phyloP scores from a whole-genome alignment of 2,888 invertebrate genomes.

The Graphium colonna region DNA sequence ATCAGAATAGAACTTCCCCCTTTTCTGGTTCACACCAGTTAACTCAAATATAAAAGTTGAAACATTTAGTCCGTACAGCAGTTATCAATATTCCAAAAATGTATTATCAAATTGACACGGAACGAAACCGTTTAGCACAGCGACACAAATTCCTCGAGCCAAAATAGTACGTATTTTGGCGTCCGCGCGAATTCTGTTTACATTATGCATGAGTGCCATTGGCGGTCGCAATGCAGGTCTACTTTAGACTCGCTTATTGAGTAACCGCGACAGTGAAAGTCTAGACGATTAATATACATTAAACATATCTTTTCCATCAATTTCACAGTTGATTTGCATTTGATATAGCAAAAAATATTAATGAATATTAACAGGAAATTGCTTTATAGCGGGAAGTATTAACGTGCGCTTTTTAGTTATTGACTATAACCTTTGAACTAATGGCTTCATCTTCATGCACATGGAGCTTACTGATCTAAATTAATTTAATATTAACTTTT shows the following conservation, averaged over 20 bases:
- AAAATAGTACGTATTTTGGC: slow-evolving; percentile 23
- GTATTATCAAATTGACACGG: neutral
- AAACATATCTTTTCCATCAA: slow-evolving; percentile 9
- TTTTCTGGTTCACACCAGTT: too few species aligned
- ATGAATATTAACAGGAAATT: neutral
- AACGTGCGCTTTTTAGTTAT: too few species aligned
- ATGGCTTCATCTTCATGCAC: too few species aligned
- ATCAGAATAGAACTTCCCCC: too few species aligned
- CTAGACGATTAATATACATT: slow-evolving; percentile 12
- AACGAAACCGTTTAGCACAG: slow-evolving; percentile 15
- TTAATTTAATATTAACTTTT: too few species aligned
- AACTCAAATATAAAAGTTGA: too few species aligned
- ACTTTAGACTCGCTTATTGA: slow-evolving; percentile 15
- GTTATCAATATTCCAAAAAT: neutral
- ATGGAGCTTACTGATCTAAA: too few species aligned
- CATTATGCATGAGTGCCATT: slow-evolving; percentile 27
- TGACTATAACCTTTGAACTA: too few species aligned
- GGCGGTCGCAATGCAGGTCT: slow-evolving; percentile 11
- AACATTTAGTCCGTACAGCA: neutral
- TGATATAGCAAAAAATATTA: neutral
- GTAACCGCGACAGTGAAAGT: slow-evolving; percentile 22
- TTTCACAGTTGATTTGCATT: slow-evolving; percentile 2
- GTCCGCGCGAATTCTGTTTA: slow-evolving; percentile 14
- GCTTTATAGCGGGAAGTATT: too few species aligned
- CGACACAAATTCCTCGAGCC: slow-evolving; percentile 19